phyloP scores from a whole-genome alignment of 2,888 invertebrate genomes.

The Plutella xylostella region DNA sequence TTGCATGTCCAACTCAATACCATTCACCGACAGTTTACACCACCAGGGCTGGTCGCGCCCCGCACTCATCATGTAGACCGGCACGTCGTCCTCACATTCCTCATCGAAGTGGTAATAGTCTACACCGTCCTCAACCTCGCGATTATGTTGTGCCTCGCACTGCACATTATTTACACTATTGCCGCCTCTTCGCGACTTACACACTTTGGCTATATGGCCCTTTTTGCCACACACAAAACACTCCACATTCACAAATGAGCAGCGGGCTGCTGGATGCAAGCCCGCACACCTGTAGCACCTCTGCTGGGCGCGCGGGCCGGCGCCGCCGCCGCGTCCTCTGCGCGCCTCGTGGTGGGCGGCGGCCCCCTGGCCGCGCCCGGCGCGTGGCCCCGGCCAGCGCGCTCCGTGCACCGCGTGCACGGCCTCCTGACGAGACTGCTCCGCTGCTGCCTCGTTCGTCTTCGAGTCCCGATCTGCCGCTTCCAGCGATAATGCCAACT shows the following conservation, averaged over 20 bases:
- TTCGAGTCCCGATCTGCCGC: conserved; percentile 6
- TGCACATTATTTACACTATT: background rate
- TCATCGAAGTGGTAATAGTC: background rate
- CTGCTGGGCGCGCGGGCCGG: background rate
- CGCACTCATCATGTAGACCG: background rate
- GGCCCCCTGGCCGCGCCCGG: too few species aligned
- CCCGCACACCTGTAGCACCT: background rate
- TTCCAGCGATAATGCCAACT: conserved; percentile 5
- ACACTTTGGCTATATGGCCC: conserved; percentile 5
- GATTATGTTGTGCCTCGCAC: too few species aligned
- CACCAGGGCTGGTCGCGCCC: conserved; percentile 4
- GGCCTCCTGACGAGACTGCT: too few species aligned
- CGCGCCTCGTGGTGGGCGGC: background rate
- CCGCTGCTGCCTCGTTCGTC: too few species aligned
- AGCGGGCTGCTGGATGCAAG: background rate
- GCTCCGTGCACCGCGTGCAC: too few species aligned
- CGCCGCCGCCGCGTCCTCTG: conserved; percentile 1
- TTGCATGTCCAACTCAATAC: conserved; percentile 4
- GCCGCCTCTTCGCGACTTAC: background rate
- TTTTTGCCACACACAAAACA: conserved; percentile 2
- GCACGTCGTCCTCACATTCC: background rate
- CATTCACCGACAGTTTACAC: conserved; percentile 4
- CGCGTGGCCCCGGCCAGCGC: too few species aligned
- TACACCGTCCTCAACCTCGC: too few species aligned
- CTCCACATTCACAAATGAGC: conserved; percentile 4